Conservation (phyloP, 2,113 vertebrate species). For the Pitta sordida region DNA sequence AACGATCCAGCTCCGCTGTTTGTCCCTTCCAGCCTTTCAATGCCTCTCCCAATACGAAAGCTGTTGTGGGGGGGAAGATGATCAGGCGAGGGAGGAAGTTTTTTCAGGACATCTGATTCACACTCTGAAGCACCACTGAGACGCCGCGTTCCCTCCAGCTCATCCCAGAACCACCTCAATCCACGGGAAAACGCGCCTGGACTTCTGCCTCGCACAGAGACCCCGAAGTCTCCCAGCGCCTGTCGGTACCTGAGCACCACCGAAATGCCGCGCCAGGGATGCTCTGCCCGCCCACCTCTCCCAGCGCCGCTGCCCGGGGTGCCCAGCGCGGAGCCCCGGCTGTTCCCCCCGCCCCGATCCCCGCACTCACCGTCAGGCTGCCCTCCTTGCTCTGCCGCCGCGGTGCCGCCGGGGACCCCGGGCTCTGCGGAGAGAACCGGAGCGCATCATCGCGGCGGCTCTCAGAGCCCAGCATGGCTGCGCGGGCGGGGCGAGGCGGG, state of each 20-base stretch:
- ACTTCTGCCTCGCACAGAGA: background rate
- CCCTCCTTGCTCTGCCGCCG: conserved; percentile 49
- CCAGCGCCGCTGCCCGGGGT: background rate
- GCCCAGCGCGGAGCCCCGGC: too few relatives aligned
- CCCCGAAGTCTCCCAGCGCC: accelerated
- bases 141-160: background rate
- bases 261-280: accelerated
- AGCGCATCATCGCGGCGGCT: conserved; percentile 11
- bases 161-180: background rate
- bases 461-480: conserved; percentile 37
- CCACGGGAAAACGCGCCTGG: accelerated
- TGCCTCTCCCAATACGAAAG: background rate
- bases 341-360: background rate
- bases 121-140: background rate
- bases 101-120: background rate
- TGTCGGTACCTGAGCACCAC: accelerated
- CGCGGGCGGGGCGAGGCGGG: background rate
- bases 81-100: background rate
- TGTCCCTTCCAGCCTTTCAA: background rate
- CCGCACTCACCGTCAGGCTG: conserved; percentile 36
- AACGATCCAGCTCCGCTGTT: background rate
- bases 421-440: conserved; percentile 29
- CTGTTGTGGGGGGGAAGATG: accelerated
- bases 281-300: background rate
- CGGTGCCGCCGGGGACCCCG: conserved; percentile 33